These are phyloP conservation scores for Hartigia nigra DNA, from an alignment of 2,888 invertebrate genomes.

Conservation along the genomic window DNA sequence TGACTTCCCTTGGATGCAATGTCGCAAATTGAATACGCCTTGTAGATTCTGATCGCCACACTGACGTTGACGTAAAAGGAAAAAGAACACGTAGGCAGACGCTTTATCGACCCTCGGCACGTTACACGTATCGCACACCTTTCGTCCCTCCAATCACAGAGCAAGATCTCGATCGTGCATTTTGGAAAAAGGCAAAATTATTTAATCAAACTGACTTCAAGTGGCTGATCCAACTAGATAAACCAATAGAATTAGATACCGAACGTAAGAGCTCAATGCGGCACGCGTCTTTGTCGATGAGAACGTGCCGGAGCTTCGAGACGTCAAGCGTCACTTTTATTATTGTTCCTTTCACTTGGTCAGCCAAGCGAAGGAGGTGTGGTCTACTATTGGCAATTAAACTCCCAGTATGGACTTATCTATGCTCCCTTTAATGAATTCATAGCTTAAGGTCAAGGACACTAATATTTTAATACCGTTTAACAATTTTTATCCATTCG, in stretches of 20 bases:
- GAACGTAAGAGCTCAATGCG: not conserved
- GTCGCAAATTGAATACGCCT: not conserved
- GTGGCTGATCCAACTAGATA: not conserved
- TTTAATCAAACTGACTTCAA: not conserved
- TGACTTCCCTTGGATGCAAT: not conserved
- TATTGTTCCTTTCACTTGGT: not conserved
- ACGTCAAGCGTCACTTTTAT: not conserved
- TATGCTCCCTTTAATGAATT: not conserved
- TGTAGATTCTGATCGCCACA: not conserved
- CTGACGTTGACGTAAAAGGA: not conserved
- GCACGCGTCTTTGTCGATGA: not conserved
- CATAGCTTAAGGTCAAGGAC: not conserved
- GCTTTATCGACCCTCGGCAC: not conserved
- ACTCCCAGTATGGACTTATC: not conserved
- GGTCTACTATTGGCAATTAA: slow-evolving; percentile 4
- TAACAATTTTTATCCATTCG: not conserved
- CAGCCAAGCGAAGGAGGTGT: not conserved
- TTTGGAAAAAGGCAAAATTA: not conserved
- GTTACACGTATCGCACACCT: not conserved
- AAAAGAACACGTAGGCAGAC: not conserved
- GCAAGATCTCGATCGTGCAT: not conserved
- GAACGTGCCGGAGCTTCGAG: not conserved
- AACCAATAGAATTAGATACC: not conserved
- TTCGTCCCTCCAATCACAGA: not conserved
- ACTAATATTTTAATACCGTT: not conserved